These are phyloP conservation scores for Melolontha melolontha DNA, from an alignment of 2,888 invertebrate species.

Conservation along the genomic window DNA sequence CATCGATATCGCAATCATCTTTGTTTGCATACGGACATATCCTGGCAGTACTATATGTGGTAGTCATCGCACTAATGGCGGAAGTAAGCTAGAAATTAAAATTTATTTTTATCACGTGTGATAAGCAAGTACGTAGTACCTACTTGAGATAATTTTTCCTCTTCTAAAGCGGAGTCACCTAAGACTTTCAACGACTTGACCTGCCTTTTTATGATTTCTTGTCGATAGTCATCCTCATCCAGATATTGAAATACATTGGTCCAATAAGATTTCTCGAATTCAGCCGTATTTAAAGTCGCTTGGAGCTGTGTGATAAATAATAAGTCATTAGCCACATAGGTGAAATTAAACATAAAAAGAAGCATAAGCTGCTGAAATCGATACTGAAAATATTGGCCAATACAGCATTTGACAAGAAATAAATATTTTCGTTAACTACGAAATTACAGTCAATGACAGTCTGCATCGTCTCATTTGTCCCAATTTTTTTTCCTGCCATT, in stretches of 20 bases:
- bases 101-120: neutral
- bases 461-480: too few relatives aligned
- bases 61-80: conserved; percentile 52
- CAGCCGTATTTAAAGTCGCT: conserved; percentile 51
- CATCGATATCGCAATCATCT: conserved; percentile 58
- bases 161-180: conserved; percentile 65
- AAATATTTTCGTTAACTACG: too few relatives aligned
- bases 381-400: too few relatives aligned
- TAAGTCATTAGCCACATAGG: too few relatives aligned
- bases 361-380: too few relatives aligned
- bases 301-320: conserved; percentile 48
- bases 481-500: too few relatives aligned
- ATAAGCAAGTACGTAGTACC: neutral
- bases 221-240: conserved; percentile 61
- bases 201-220: conserved; percentile 63
- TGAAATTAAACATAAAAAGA: too few relatives aligned
- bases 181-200: conserved; percentile 65
- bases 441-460: too few relatives aligned
- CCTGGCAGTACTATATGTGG: conserved; percentile 65
- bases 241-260: conserved; percentile 59
- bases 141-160: conserved; percentile 61
- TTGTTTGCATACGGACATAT: conserved; percentile 64
- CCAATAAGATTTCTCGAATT: conserved; percentile 64
- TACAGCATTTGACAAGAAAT: too few relatives aligned
- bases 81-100: conserved; percentile 52